phyloP scores from a whole-genome alignment of 2,113 vertebrate genomes.

The Myrmophylax atrothorax region DNA sequence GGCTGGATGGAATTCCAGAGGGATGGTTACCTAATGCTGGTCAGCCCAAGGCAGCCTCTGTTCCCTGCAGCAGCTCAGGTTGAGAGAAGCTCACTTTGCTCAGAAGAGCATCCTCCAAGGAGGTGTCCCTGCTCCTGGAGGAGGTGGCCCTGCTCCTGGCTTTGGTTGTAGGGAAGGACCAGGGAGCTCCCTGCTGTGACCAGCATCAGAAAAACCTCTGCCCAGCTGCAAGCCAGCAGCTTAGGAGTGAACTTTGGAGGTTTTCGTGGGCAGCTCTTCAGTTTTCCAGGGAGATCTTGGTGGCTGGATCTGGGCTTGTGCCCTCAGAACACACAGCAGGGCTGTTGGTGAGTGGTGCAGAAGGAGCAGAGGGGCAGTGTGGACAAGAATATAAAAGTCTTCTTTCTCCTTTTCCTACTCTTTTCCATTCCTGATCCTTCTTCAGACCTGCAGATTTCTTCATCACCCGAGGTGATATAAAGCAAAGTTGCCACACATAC shows the following conservation, averaged over 20 bases:
- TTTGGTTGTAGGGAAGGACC: rapidly evolving
- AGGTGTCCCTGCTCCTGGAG: background rate
- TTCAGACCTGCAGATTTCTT: background rate
- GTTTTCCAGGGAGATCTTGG: background rate
- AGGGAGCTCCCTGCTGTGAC: background rate
- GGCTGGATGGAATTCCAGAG: rapidly evolving
- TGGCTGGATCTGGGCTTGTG: background rate
- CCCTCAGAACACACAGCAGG: rapidly evolving
- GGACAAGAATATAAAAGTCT: background rate
- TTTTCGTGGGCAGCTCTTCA: background rate
- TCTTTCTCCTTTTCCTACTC: background rate
- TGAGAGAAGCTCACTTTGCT: background rate
- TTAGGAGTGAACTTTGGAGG: rapidly evolving
- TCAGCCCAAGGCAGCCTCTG: background rate
- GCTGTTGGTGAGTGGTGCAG: rapidly evolving
- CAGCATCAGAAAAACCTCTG: background rate
- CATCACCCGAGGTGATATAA: background rate
- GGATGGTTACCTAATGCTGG: background rate
- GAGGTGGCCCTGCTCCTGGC: background rate
- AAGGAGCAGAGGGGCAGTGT: rapidly evolving
- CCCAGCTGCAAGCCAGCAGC: background rate
- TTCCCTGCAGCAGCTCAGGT: background rate
- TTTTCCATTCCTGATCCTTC: background rate
- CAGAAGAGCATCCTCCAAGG: background rate
- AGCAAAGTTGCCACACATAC: background rate